Evolutionary conservation across 2,888 invertebrate genomes (phyloP), one percentile per base, ranked within the genome.

Genomic region (Dascillus cervinus): DNA sequence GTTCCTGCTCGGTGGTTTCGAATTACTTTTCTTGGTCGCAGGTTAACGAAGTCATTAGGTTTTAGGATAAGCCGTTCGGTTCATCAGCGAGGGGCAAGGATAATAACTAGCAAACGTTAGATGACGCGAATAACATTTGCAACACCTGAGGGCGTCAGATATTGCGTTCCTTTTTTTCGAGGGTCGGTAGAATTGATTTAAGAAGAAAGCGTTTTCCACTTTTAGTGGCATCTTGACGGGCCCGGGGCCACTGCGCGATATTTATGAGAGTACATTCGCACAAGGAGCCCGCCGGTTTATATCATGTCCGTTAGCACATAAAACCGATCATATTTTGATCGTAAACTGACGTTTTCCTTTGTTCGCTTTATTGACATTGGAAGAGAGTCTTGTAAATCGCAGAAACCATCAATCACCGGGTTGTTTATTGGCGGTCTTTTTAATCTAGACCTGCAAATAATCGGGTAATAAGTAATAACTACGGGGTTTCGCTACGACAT

Each of bases 281-380:
- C 52, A 55, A 53, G 54, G 50, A 49, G 45, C 51, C 47, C 44
- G 37, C 34, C 50, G 47, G 49, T 52, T 53, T 49, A 50, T 51
- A 47, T 50, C 49, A 43, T 50, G 50, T 52, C 49, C 52, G 44
- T 43, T 44, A 44, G 46, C 52, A 51, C 50, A 51, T 53, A 53
- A 55, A 53, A 50, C 52, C 50, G 47, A 50, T 53, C 54, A 54
- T 54, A 54, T 53, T 54, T 52, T 45, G 48, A 46, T 48, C 44
- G 44, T 38, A 43, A 47, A 43, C 38, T 40, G 43, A 44, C 44
- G 41, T 52, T n/a, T n/a, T 50, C 49, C 50, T 51, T 50, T 52
- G 47, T 47, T 48, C 45, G 34, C 42, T 50, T 50, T 53, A 53
- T 55, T 49, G 50, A 48, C 41, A 39, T 31, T 41, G 31, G 35